A percentile compares a stretch with the other conserved stretches of the same genome.
phyloP scores from a whole-genome alignment of 2,113 vertebrate species.

The Charadrius vociferus region DNA sequence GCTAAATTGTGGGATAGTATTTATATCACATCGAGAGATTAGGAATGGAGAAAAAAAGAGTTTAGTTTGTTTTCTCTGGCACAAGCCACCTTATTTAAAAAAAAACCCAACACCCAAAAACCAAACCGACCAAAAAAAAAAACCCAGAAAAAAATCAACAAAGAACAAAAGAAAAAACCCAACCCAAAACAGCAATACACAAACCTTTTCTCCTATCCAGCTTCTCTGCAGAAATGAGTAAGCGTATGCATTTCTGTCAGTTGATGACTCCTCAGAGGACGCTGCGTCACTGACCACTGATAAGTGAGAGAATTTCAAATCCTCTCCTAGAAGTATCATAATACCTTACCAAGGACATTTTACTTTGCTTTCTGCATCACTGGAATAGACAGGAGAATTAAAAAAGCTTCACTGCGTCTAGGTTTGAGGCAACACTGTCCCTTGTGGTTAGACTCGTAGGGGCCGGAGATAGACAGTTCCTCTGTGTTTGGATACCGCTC shows the following conservation, averaged over 20 bases:
- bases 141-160: too few relatives aligned
- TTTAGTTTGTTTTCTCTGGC: neutral
- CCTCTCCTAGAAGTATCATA: neutral
- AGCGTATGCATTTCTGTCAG: neutral
- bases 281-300: neutral
- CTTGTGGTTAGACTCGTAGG: neutral
- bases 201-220: neutral
- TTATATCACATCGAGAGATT: neutral
- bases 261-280: neutral
- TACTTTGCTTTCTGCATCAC: neutral
- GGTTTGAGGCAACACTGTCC: neutral
- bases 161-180: rapidly evolving
- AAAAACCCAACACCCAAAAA: too few relatives aligned
- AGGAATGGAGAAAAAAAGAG: neutral
- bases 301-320: neutral
- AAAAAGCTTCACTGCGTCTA: neutral
- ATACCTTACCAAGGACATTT: neutral
- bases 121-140: too few relatives aligned
- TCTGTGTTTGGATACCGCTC: neutral
- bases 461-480: rapidly evolving
- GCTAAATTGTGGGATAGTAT: neutral
- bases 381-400: neutral
- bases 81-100: neutral
- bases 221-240: neutral
- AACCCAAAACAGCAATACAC: neutral